Base-by-base conservation (phyloP, 2,888 invertebrate species). In the Seladonia tumulorum region DNA sequence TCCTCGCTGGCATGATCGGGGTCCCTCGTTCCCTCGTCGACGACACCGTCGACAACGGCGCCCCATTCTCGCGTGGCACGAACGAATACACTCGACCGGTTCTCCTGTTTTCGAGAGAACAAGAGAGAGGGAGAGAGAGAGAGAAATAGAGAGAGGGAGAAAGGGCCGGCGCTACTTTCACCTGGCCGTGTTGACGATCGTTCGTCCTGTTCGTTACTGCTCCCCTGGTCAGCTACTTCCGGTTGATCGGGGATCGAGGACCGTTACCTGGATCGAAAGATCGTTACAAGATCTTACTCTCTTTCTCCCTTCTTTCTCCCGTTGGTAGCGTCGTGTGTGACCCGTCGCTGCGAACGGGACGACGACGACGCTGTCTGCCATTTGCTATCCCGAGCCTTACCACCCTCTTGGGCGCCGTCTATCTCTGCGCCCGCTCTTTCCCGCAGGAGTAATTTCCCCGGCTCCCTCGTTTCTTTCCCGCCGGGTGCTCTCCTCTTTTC, bases 321-420 rank as follows among this genome's bases (percentile, higher is more conserved):
- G 82, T 39, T 73, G 72, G 85, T 71, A 63, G 77, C 72, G 78
- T 73, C 75, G 74, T 81, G 74, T 77, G 78, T 35, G 70, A 47
- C 57, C 39, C 57, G n/a, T n/a, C n/a, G 81, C 57, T 79, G 76
- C 81, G 85, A 53, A 53, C 53, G 53, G 53, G 14, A 16, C 76
- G 76, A 45, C 87, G 88, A 88, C 84, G 90, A 90, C 87, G 89
- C 90, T 89, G 53, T 53, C 89, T 89, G 82, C 87, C 89, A 90
- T 91, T 93, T 90, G 89, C 85, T 88, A 88, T 89, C 89, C 89
- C 88, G 86, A 87, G 90, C 85, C 89, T 88, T 92, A 91, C 91
- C 92, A 90, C 92, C 87, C 94, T 90, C 93, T 76, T 89, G 93
- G 93, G 94, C 88, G 91, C 89, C 88, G 93, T 94, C 91, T 90